Base-by-base conservation (phyloP, 2,113 vertebrate genomes). In the Manacus vitellinus region DNA sequence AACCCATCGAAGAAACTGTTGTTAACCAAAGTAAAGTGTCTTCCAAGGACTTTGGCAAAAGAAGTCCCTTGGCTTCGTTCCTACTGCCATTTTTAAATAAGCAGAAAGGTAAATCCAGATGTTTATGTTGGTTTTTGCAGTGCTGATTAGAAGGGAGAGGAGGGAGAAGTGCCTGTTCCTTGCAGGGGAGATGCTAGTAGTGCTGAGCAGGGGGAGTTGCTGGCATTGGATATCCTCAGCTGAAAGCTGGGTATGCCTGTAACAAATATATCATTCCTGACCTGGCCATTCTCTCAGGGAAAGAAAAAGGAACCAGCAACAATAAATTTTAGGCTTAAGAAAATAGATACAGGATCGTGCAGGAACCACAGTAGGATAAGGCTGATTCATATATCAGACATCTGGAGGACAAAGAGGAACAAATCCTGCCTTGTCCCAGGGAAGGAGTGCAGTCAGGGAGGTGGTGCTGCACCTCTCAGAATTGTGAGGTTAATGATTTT, bases 21-120 rank as follows among this genome's bases (percentile, higher is more conserved):
- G 85, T 86, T 90, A 82, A 59, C 78, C 91, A 90, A 72, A 95
- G 94, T 35, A 88, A 97, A 31, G 46, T 15, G 51, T 88, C 96
- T 77, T 51, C 97, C 30, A 95, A 96, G 91, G 93, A 71, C 85
- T 89, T 92, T 1, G 96, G 68, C 41, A 95, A 67, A 17, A 90
- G 68, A 71, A 94, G 88, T 80, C 82, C 96, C 1, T 66, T 96
- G 58, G 31, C 95, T 33, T 58, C 30, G 0, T 88, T 94, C 22
- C 77, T 96, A 24, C 96, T 97, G 95, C 97, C 84, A 0, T 97
- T 98, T 91, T 56, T 98, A 97, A 98, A 94, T 94, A 98, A 97
- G 97, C 97, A 98, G 81, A 98, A 99, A 99, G 99, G 99, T 99
- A 98, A 98, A 95, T 79, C 44, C 54, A 25, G 54, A 35, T 21